These are phyloP conservation scores for Falcaria lacertinaria DNA, from an alignment of 2,888 invertebrate species.

Conservation along the genomic window DNA sequence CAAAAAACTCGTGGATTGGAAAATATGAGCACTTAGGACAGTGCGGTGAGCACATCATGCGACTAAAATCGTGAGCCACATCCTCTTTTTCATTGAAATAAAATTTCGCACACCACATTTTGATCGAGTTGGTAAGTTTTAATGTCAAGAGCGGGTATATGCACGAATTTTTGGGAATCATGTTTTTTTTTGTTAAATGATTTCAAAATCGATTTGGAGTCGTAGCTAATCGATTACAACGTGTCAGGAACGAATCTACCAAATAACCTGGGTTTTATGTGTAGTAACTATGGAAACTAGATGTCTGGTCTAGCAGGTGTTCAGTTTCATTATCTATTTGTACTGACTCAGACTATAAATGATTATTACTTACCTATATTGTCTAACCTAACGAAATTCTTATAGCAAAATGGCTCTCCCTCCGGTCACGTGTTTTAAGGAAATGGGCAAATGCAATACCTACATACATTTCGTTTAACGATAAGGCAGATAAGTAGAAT, in stretches of 20 bases:
- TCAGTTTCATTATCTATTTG: constrained; percentile 12
- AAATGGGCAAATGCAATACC: neutral
- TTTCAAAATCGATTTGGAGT: constrained; percentile 31
- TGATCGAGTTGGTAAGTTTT: too few relatives aligned
- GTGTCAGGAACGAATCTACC: constrained; percentile 41
- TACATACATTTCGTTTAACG: too few relatives aligned
- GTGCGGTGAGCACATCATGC: neutral
- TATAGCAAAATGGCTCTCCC: too few relatives aligned
- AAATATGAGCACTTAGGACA: constrained; percentile 18
- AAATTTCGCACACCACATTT: too few relatives aligned
- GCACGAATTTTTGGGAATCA: constrained; percentile 1
- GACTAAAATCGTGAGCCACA: neutral
- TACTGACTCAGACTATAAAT: too few relatives aligned
- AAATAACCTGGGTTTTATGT: constrained; percentile 35
- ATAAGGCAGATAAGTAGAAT: too few relatives aligned
- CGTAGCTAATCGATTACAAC: constrained; percentile 52
- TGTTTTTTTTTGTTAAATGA: constrained; percentile 2
- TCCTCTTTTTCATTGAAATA: too few relatives aligned
- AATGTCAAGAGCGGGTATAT: neutral
- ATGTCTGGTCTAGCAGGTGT: constrained; percentile 16
- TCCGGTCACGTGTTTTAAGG: too few relatives aligned
- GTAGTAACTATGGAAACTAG: constrained; percentile 30
- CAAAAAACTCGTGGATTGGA: constrained; percentile 33
- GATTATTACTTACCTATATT: too few relatives aligned
- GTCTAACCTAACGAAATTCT: too few relatives aligned